Percentiles rank a stretch among this genome's conserved stretches.
Evolutionary conservation across 2,797 vertebrate genomes (phyloP).

Genomic region (Choloepus didactylus): DNA sequence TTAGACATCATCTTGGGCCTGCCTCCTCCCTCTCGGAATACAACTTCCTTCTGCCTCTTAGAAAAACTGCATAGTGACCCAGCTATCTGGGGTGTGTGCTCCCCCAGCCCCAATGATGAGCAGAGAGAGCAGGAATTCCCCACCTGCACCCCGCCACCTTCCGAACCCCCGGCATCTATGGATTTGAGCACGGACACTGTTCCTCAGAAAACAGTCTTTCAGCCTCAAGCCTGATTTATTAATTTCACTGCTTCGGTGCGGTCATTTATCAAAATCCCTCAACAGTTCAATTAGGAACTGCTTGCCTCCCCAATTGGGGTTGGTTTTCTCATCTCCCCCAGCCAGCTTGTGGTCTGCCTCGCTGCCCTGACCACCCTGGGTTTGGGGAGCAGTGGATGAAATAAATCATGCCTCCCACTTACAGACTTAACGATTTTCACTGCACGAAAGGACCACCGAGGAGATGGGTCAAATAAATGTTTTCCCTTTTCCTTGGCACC

Average conservation of each 20-base stretch:
- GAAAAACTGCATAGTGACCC: background rate
- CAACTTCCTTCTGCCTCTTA: background rate
- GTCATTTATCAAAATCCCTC: conserved; percentile 83
- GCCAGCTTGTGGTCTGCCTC: conserved; percentile 69
- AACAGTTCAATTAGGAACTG: conserved; percentile 81
- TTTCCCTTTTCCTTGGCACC: conserved; percentile 63
- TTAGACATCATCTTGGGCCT: background rate
- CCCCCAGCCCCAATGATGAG: background rate
- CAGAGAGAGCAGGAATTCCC: background rate
- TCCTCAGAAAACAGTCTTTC: conserved; percentile 69
- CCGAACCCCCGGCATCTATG: background rate
- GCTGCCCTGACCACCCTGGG: conserved; percentile 72
- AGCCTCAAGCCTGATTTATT: conserved; percentile 76
- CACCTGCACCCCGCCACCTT: background rate
- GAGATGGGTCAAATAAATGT: conserved; percentile 67
- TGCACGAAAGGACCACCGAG: background rate
- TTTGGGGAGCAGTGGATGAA: conserved; percentile 58
- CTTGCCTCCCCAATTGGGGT: conserved; percentile 78
- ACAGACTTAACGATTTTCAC: conserved; percentile 53
- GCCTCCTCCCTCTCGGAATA: background rate
- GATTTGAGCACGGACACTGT: background rate
- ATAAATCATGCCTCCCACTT: conserved; percentile 79
- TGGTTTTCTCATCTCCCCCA: conserved; percentile 77
- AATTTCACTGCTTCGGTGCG: conserved; percentile 62
- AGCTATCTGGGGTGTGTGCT: background rate